Evolutionary conservation across 2,888 invertebrate genomes (phyloP).

Genomic region (Drosophila anceps): DNA sequence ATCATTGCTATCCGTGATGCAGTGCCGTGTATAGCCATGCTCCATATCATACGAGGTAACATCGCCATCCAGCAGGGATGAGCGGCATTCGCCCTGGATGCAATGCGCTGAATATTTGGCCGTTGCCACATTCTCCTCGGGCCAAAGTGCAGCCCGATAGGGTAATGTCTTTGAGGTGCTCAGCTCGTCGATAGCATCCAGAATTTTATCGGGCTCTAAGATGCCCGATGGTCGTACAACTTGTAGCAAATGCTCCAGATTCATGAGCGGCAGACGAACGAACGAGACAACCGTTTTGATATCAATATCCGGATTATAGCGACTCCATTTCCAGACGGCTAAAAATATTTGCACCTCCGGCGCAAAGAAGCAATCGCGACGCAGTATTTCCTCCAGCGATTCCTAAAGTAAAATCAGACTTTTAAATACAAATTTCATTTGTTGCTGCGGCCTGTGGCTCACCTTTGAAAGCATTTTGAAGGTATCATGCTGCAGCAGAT

Average conservation of each 20-base stretch:
- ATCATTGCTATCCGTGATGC: conserved; percentile 90
- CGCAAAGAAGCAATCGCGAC: conserved; percentile 97
- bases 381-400: conserved; percentile 93
- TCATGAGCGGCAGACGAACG: conserved; percentile 94
- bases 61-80: conserved; percentile 96
- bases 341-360: conserved; percentile 97
- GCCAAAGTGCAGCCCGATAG: conserved; percentile 93
- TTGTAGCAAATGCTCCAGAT: conserved; percentile 93
- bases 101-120: conserved; percentile 93
- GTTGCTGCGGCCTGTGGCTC: not conserved
- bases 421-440: not conserved
- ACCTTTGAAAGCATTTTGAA: conserved; percentile 93
- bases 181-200: conserved; percentile 97
- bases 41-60: conserved; percentile 95
- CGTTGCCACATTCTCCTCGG: conserved; percentile 97
- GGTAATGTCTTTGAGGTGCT: conserved; percentile 92
- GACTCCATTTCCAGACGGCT: conserved; percentile 95
- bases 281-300: conserved; percentile 87
- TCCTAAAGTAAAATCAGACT: conserved; percentile 72
- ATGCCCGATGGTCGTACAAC: conserved; percentile 95
- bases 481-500: conserved; percentile 93
- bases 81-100: conserved; percentile 94
- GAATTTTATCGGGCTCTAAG: conserved; percentile 94
- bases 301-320: conserved; percentile 89
- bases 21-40: conserved; percentile 95